Evolutionary conservation across 2,888 invertebrate genomes (phyloP), one percentile per base, ranked within the genome.

Genomic region (Synanthedon vespiformis): DNA sequence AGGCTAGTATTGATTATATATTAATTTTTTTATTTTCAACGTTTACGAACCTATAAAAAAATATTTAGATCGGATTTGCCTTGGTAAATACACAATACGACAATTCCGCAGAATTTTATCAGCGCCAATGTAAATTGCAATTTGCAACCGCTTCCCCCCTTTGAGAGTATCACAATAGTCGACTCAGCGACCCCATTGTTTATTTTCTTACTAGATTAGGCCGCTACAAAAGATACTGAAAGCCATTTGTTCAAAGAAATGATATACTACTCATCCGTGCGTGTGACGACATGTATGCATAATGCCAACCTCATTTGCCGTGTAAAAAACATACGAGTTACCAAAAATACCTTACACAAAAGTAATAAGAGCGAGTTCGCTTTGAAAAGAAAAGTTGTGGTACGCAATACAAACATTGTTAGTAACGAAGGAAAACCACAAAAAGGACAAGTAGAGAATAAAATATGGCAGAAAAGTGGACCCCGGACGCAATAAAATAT

Each of bases 401-500:
- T 27, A 13, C n/a, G 40, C 34, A 50, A 40, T 10, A 27, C 3
- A 34, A 27, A 34, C 12, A n/a, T 50, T 13, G 18, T 18, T 40
- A 48, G 22, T 40, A n/a, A 34, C 1, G 40, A 55, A 54, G 27
- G 27, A 65, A 70, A 74, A 66, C 65, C 66, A 61, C 66, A 67
- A 65, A 63, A 63, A 73, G 67, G 66, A 68, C 68, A 72, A 68
- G 72, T 70, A 73, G 71, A 71, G 76, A 77, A 84, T 85, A 82
- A 83, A 79, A 83, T 84, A 85, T 81, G 67, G 75, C 77, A 67
- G 70, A 77, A 74, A 80, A 83, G 79, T 80, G 80, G 82, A 77
- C 77, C 76, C 77, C 64, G 70, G 66, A 68, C 70, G 83, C 76
- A 84, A 86, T 86, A 85, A 84, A 85, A 86, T 86, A 85, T 81